Base-by-base conservation (phyloP, 2,888 invertebrate genomes). In the Apamea monoglypha region DNA sequence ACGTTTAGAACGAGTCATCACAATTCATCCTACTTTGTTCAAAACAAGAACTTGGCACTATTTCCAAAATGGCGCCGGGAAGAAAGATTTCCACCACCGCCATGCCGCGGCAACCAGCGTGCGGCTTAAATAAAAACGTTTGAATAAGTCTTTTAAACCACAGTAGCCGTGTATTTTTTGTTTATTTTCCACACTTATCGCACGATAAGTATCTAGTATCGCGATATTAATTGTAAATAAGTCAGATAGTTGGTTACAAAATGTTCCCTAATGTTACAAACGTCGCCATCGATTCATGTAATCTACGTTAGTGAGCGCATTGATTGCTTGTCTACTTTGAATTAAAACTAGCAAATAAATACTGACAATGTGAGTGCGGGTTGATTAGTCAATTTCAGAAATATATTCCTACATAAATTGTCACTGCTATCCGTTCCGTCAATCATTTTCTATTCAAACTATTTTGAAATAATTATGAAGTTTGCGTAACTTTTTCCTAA, bases 1-100 rank as follows among this genome's bases (percentile, higher is more conserved):
- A 76, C 21, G 47, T 66, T 83, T 63, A 67, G 61, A 83, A 64
- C 59, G 40, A 78, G 73, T 79, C 73, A 64, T 78, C 81, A 87
- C 87, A 73, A 88, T 81, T 83, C 77, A 88, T 78, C 70, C 79
- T 79, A 69, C 76, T 79, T 75, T 83, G 75, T 84, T 56, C 76
- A 73, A 79, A 80, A 87, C 80, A 81, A 80, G 84, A 84, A 81
- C 76, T 88, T 84, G 79, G 79, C 84, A 84, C 74, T 76, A 44
- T 64, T 59, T 61, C 75, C 71, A 47, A 73, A 69, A 76, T 75
- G 74, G 74, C 64, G 68, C n/a, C 36, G 40, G 25, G 63, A 75
- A 87, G 77, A 63, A 84, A 73, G 80, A 81, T 73, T 74, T 73
- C n/a, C 56, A 63, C 63, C 74, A 76, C 66, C 53, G 32, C 25